phyloP scores from a whole-genome alignment of 2,888 invertebrate genomes.

The Gymnosoma rotundatum region DNA sequence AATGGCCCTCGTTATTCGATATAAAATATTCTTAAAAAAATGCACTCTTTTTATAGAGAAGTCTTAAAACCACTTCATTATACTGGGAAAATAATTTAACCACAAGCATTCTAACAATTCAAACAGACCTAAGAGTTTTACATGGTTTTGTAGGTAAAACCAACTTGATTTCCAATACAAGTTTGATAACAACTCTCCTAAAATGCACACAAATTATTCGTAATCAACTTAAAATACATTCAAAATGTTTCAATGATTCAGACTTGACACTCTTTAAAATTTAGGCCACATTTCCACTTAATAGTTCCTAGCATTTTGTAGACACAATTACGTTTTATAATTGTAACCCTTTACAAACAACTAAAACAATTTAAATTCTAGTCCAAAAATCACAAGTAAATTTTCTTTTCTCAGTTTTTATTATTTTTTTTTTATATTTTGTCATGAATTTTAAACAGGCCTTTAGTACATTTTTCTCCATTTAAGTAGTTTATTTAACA shows the following conservation, averaged over 20 bases:
- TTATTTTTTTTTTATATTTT: background rate
- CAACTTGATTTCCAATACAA: too few relatives aligned
- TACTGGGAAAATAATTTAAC: too few relatives aligned
- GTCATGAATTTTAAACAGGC: conserved; percentile 29
- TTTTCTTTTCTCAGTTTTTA: conserved; percentile 8
- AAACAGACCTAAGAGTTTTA: too few relatives aligned
- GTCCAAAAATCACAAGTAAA: conserved; percentile 30
- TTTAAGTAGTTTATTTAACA: conserved; percentile 49
- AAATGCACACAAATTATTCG: background rate
- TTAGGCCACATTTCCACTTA: conserved; percentile 35
- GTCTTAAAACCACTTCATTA: too few relatives aligned
- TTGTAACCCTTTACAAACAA: conserved; percentile 8
- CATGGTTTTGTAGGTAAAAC: too few relatives aligned
- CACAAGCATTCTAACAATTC: too few relatives aligned
- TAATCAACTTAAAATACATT: conserved; percentile 1
- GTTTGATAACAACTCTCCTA: background rate
- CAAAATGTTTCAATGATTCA: conserved; percentile 25
- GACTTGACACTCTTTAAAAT: conserved; percentile 36
- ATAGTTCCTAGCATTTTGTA: background rate
- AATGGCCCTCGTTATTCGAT: too few relatives aligned
- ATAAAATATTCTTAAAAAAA: too few relatives aligned
- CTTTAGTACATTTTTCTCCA: conserved; percentile 25
- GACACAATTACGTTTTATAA: background rate
- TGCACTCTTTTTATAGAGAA: too few relatives aligned
- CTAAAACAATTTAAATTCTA: conserved; percentile 25